Evolutionary conservation across 2,888 invertebrate species (phyloP), one percentile per base, ranked within the genome.

Genomic region (Troglohyphantes excavatus): DNA sequence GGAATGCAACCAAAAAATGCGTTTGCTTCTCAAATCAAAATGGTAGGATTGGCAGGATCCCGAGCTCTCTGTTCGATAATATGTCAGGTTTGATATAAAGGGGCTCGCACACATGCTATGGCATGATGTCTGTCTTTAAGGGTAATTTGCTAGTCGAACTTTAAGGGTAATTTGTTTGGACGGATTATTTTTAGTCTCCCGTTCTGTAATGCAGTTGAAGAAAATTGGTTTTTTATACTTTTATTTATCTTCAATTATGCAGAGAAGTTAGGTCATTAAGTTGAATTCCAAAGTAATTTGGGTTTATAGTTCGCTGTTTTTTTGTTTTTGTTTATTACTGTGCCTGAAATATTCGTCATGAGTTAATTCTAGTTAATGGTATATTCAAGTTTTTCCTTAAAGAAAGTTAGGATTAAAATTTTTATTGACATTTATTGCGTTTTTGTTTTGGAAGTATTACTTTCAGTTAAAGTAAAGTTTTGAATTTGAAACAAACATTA

Each of bases 1-100:
- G 72, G 75, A 75, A 75, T 75, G 75, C 59, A 59, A 11, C 19
- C 19, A 61, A 19, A 72, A n/a, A 72, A 72, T 73, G 72, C 72
- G 23, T 46, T 59, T 75, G 29, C 59, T 29, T 75, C 75, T 29
- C 33, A 11, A 68, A 68, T n/a, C 29, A n/a, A 33, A n/a, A 6
- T 26, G 17, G 53, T 3, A 33, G n/a, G n/a, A n/a, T 3, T 6
- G 9, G 33, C 9, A 33, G 33, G 33, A 33, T 33, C 33, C 33
- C 33, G 9, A 6, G 33, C 9, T 33, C 33, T 39, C 13, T 3
- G 13, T 39, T 53, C 53, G 53, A 53, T 17, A 53, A 53, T 33
- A 3, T 3, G 53, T n/a, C 53, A 53, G n/a, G n/a, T 13, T 53
- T 53, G 13, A 53, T 17, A 53, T 6, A 53, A 53, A 53, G 53